Evolutionary conservation across 2,797 vertebrate species (phyloP).

Genomic region (Pseudomugil gertrudae): DNA sequence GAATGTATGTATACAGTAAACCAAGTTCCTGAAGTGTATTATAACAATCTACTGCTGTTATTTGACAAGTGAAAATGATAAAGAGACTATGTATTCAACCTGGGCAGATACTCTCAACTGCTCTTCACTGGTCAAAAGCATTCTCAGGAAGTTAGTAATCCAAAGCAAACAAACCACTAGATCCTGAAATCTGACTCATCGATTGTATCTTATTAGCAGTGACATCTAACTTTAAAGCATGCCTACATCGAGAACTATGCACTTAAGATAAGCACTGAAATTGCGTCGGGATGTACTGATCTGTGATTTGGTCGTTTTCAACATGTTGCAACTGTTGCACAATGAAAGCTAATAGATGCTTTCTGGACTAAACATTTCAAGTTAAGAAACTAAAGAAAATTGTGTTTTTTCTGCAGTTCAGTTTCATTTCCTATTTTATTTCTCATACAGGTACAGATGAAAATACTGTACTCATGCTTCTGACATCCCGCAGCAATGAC

Average conservation of each 20-base stretch:
- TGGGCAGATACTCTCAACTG: not conserved
- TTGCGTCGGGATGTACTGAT: too few species aligned
- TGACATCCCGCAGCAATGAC: conserved; percentile 87
- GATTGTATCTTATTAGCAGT: not conserved
- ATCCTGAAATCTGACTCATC: not conserved
- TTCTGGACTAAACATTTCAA: not conserved
- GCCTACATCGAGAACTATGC: too few species aligned
- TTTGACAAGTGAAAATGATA: too few species aligned
- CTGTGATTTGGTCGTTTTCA: not conserved
- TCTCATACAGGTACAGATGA: conserved; percentile 90
- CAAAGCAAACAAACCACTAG: not conserved
- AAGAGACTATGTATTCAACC: too few species aligned
- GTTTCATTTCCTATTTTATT: not conserved
- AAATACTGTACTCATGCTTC: conserved; percentile 87
- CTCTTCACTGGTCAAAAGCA: not conserved
- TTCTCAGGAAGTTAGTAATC: not conserved
- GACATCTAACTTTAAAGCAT: not conserved
- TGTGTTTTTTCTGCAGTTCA: not conserved
- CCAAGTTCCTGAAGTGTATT: too few species aligned
- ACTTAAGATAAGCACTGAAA: too few species aligned
- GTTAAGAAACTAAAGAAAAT: not conserved
- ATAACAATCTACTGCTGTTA: not conserved
- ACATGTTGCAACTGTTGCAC: not conserved
- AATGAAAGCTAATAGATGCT: too few species aligned
- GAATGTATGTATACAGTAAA: too few species aligned